A percentile compares a stretch with the other conserved stretches of the same genome.
Evolutionary conservation across 2,888 invertebrate species (phyloP).

Genomic region (Sericinus montela): DNA sequence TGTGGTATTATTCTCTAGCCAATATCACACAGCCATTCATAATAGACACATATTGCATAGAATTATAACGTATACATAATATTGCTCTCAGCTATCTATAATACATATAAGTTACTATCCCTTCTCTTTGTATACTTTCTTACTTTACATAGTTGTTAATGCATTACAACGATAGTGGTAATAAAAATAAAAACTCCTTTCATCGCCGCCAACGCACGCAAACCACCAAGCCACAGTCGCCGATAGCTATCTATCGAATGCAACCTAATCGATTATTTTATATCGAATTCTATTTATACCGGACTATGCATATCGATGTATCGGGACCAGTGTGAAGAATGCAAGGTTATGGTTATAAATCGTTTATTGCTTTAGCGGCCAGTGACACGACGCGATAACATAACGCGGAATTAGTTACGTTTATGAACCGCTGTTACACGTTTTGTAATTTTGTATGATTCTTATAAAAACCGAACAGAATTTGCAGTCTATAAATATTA

Average conservation of each 20-base stretch:
- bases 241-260: constrained; percentile 29
- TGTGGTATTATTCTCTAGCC: no score
- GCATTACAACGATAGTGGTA: constrained; percentile 15
- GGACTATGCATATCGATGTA: constrained; percentile 13
- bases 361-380: constrained; percentile 1
- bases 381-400: constrained; percentile 6
- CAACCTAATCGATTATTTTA: constrained; percentile 27
- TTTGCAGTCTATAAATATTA: no score
- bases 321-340: constrained; percentile 15
- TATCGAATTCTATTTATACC: constrained; percentile 17
- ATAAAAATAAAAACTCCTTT: constrained; percentile 23
- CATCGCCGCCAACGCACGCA: constrained; percentile 19
- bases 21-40: no score
- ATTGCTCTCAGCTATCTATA: no score
- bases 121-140: background rate
- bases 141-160: constrained; percentile 6
- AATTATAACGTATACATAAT: no score
- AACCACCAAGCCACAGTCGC: constrained; percentile 19
- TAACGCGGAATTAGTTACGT: constrained; percentile 6
- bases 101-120: background rate
- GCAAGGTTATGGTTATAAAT: constrained; percentile 14
- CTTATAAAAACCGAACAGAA: no score
- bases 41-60: no score
- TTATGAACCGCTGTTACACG: constrained; percentile 5
- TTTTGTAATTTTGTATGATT: no score